A percentile compares a stretch with the other conserved stretches of the same genome.
These are phyloP conservation scores for Ormyrus rosae DNA, from an alignment of 2,888 invertebrate genomes.

Conservation along the genomic window DNA sequence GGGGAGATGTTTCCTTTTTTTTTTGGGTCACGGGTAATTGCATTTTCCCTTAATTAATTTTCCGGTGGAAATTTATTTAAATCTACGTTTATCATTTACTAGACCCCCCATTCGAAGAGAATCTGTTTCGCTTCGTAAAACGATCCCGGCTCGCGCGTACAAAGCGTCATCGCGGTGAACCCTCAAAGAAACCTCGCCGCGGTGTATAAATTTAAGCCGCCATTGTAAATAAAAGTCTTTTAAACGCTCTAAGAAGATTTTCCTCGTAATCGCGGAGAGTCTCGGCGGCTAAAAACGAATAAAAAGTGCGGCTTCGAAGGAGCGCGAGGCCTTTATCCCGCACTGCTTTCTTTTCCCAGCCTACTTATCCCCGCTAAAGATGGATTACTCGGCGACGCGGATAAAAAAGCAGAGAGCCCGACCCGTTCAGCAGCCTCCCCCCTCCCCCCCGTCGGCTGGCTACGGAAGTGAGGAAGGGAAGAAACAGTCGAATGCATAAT, in stretches of 20 bases:
- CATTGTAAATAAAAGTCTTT: slow-evolving; percentile 13
- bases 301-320: not conserved
- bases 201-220: not conserved
- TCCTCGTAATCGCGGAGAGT: not conserved
- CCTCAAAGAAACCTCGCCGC: no score
- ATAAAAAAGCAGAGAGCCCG: slow-evolving; percentile 1
- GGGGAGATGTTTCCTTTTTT: no score
- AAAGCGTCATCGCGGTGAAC: no score
- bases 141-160: no score
- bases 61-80: no score
- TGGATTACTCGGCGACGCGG: slow-evolving; percentile 12
- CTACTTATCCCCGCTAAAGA: slow-evolving; percentile 39
- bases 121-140: no score
- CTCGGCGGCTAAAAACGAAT: not conserved
- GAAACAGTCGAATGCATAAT: slow-evolving; percentile 15
- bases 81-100: no score
- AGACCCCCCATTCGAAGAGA: no score
- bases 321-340: not conserved
- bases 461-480: not conserved
- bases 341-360: slow-evolving; percentile 23
- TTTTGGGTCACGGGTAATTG: no score
- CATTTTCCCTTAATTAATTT: no score
- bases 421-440: not conserved
- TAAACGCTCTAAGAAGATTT: slow-evolving; percentile 14
- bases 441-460: not conserved